Evolutionary conservation across 2,888 invertebrate genomes (phyloP).

Genomic region (Caenorhabditis sp.): DNA sequence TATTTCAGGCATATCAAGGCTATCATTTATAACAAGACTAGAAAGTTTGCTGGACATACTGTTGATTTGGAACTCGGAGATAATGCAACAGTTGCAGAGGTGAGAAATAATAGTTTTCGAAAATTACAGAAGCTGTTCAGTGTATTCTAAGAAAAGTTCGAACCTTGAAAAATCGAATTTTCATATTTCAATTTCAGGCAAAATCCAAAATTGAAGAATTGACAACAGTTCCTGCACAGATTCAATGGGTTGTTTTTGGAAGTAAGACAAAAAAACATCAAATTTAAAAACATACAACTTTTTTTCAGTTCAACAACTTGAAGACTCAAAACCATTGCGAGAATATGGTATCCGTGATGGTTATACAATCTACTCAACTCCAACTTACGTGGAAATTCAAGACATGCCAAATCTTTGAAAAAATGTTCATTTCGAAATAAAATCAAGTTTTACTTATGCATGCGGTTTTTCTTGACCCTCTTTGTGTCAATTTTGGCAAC

Average conservation of each 20-base stretch:
- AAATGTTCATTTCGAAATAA: background rate
- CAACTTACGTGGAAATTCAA: constrained; percentile 58
- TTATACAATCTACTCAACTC: constrained; percentile 56
- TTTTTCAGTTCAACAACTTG: constrained; percentile 46
- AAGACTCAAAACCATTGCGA: constrained; percentile 32
- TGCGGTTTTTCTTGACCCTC: constrained; percentile 39
- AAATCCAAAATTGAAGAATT: constrained; percentile 45
- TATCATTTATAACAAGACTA: constrained; percentile 57
- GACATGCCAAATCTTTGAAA: constrained; percentile 53
- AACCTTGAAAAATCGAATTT: background rate
- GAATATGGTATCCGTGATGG: constrained; percentile 52
- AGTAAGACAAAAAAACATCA: constrained; percentile 23
- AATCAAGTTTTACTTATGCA: constrained; percentile 26
- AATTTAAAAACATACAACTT: too few relatives aligned
- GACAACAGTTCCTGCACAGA: constrained; percentile 43
- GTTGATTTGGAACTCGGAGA: constrained; percentile 41
- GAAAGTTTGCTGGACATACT: constrained; percentile 55
- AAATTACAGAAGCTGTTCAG: too few relatives aligned
- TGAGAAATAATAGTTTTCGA: background rate
- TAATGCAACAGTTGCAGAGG: constrained; percentile 45
- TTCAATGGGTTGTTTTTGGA: constrained; percentile 55
- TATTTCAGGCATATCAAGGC: constrained; percentile 50
- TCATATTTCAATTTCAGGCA: constrained; percentile 24
- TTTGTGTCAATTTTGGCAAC: constrained; percentile 42
- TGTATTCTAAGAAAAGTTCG: too few relatives aligned